These are phyloP conservation scores for Elgonia sp. DNA, from an alignment of 2,888 invertebrate species.

Conservation along the genomic window DNA sequence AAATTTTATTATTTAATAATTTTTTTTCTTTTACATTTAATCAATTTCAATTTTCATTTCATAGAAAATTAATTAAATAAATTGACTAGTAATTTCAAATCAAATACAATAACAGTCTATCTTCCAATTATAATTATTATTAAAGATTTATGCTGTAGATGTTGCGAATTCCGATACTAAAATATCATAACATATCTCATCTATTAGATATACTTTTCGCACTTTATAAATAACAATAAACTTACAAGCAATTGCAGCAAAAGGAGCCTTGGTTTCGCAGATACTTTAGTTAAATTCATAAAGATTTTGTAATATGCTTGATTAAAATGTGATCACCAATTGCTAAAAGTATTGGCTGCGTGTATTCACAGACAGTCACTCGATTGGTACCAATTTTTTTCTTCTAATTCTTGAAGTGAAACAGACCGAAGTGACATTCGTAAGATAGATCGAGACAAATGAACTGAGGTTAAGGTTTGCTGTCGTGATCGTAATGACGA, in stretches of 20 bases:
- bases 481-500: background rate
- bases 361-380: slow-evolving; percentile 16
- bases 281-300: slow-evolving; percentile 71
- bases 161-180: too few relatives aligned
- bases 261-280: slow-evolving; percentile 67
- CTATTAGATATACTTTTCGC: background rate
- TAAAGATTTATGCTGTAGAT: too few relatives aligned
- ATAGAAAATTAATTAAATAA: too few relatives aligned
- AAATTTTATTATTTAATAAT: too few relatives aligned
- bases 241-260: slow-evolving; percentile 73
- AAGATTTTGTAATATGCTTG: slow-evolving; percentile 48
- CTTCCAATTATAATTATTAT: too few relatives aligned
- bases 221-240: slow-evolving; percentile 50
- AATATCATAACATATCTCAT: too few relatives aligned
- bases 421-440: slow-evolving; percentile 30
- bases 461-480: slow-evolving; percentile 55
- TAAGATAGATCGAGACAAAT: slow-evolving; percentile 32
- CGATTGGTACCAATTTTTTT: slow-evolving; percentile 48
- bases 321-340: slow-evolving; percentile 10
- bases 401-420: slow-evolving; percentile 19
- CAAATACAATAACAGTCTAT: too few relatives aligned
- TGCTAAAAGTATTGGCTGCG: background rate
- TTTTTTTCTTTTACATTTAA: too few relatives aligned
- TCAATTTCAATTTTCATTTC: too few relatives aligned
- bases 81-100: too few relatives aligned